Conservation (phyloP, 1,140 invertebrate genomes). For the Diploscapter pachys region DNA sequence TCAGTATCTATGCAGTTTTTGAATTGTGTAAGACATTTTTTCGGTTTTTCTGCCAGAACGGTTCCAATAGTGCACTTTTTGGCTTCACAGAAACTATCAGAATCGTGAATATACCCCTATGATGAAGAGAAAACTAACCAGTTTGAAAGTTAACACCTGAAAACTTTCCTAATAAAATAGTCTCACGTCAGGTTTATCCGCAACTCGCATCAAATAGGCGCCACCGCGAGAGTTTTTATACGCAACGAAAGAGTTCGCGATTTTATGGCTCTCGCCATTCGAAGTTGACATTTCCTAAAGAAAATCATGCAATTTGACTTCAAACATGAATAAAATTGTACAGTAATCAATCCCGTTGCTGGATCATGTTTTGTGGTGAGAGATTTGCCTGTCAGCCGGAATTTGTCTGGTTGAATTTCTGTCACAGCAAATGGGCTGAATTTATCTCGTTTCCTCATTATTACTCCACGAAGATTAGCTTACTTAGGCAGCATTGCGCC, state of each 20-base stretch:
- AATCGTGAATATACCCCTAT: too few relatives aligned
- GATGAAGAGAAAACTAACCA: not conserved
- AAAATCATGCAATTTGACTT: not conserved
- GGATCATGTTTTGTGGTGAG: slow-evolving; percentile 20
- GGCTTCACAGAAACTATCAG: too few relatives aligned
- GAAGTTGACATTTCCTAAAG: slow-evolving; percentile 14
- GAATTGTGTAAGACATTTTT: slow-evolving; percentile 10
- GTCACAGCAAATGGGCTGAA: slow-evolving; percentile 17
- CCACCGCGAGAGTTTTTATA: slow-evolving; percentile 22
- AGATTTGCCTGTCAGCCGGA: slow-evolving; percentile 1
- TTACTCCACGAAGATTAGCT: too few relatives aligned
- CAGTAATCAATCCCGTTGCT: slow-evolving; percentile 11
- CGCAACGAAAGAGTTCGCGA: not conserved
- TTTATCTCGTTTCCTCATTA: not conserved
- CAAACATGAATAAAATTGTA: not conserved
- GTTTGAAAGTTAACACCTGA: slow-evolving; percentile 10
- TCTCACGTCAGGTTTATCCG: slow-evolving; percentile 6
- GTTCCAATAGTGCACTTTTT: too few relatives aligned
- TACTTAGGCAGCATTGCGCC: too few relatives aligned
- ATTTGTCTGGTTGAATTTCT: not conserved
- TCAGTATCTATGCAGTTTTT: not conserved
- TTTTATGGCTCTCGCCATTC: slow-evolving; percentile 5
- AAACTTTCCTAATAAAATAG: not conserved
- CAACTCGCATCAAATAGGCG: slow-evolving; percentile 30
- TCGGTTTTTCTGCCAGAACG: not conserved